Percentiles rank a stretch among this genome's conserved stretches.
These are phyloP conservation scores for Epinotia nisella DNA, from an alignment of 2,888 invertebrate species.

Conservation along the genomic window DNA sequence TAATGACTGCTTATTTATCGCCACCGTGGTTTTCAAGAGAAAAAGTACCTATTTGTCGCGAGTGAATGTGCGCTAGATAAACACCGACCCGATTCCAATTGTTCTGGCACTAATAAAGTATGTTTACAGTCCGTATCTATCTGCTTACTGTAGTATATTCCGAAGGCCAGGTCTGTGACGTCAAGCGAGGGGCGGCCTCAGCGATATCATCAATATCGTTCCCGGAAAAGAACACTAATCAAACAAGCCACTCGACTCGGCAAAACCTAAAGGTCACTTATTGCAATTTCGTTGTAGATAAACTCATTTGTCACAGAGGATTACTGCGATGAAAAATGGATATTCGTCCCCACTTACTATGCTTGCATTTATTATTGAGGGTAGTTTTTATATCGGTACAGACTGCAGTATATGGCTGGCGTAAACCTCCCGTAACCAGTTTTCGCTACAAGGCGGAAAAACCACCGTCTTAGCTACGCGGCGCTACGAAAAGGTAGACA, in stretches of 20 bases:
- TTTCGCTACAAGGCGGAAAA: not conserved
- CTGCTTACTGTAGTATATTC: constrained; percentile 40
- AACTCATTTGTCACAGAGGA: constrained; percentile 1
- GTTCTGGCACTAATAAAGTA: not conserved
- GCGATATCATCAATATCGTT: constrained; percentile 45
- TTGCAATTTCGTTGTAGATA: not conserved
- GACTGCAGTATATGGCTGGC: not conserved
- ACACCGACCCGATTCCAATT: not conserved
- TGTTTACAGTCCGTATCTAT: constrained; percentile 11
- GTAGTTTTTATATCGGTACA: not conserved
- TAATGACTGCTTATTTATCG: not conserved
- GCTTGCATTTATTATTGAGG: constrained; percentile 4
- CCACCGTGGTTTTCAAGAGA: not conserved
- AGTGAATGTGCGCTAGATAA: not conserved
- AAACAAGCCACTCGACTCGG: constrained; percentile 18
- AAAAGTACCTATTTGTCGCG: not conserved
- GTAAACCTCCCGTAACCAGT: not conserved
- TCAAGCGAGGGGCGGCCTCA: constrained; percentile 48
- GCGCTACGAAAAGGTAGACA: too few relatives aligned
- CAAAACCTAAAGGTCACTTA: constrained; percentile 3
- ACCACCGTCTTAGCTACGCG: too few relatives aligned
- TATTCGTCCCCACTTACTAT: not conserved
- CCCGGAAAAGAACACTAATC: constrained; percentile 42
- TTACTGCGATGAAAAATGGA: constrained; percentile 8
- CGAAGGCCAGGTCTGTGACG: constrained; percentile 57